Conservation (phyloP, 2,888 invertebrate genomes). For the Heliconius ethilla region DNA sequence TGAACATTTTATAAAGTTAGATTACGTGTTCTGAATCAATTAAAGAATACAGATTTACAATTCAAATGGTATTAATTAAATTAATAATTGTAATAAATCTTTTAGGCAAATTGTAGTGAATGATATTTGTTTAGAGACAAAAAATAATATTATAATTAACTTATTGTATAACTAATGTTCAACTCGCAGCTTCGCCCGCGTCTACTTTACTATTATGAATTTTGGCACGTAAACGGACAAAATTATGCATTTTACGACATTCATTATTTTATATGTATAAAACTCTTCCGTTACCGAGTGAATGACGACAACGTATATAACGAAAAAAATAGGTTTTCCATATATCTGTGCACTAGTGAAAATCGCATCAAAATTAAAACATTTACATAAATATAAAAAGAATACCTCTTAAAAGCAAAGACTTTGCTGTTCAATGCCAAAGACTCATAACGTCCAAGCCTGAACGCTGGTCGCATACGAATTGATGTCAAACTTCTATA, state of each 20-base stretch:
- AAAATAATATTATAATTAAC: too few relatives aligned
- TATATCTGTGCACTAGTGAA: not conserved
- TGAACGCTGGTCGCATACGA: slow-evolving; percentile 78
- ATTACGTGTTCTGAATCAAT: not conserved
- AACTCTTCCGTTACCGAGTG: not conserved
- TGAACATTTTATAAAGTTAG: not conserved
- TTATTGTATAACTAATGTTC: too few relatives aligned
- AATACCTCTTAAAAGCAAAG: slow-evolving; percentile 80
- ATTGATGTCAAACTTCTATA: slow-evolving; percentile 77
- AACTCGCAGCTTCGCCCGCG: too few relatives aligned
- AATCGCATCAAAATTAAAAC: not conserved
- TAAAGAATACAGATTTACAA: not conserved
- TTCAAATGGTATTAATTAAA: not conserved
- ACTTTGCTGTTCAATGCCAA: slow-evolving; percentile 77
- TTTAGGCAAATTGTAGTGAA: not conserved
- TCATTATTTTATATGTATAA: not conserved
- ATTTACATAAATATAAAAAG: not conserved
- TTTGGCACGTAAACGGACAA: too few relatives aligned
- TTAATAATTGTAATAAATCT: not conserved
- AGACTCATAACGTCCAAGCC: slow-evolving; percentile 77
- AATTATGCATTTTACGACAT: too few relatives aligned
- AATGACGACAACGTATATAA: not conserved
- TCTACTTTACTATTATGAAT: too few relatives aligned
- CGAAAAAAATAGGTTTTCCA: too few relatives aligned
- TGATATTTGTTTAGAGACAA: too few relatives aligned